A percentile compares a stretch with the other conserved stretches of the same genome.
Conservation (phyloP, 2,888 invertebrate species). For the Cybosia mesomella region DNA sequence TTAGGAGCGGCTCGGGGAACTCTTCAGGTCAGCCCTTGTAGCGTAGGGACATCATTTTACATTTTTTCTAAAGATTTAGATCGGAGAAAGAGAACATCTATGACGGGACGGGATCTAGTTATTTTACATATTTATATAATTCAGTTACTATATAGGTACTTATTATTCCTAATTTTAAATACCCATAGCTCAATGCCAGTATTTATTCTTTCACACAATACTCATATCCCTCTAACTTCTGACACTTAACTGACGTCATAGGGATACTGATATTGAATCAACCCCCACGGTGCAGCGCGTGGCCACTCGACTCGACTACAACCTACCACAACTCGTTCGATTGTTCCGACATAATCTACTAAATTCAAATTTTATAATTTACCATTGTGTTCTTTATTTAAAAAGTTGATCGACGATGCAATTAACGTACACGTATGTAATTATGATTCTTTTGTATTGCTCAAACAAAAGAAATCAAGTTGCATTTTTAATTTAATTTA, state of each 20-base stretch:
- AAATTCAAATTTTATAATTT: constrained; percentile 71
- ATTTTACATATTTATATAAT: too few relatives aligned
- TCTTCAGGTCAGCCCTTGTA: too few relatives aligned
- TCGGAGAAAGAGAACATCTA: too few relatives aligned
- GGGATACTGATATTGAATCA: constrained; percentile 52
- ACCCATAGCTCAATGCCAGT: not conserved
- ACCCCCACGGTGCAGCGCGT: constrained; percentile 67
- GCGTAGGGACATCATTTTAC: too few relatives aligned
- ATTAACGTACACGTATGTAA: constrained; percentile 58
- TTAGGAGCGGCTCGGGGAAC: too few relatives aligned
- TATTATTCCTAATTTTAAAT: not conserved
- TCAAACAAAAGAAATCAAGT: constrained; percentile 35
- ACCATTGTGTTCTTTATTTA: constrained; percentile 62
- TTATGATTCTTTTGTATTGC: constrained; percentile 48
- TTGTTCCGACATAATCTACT: constrained; percentile 75
- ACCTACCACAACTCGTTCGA: too few relatives aligned
- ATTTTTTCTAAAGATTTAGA: too few relatives aligned
- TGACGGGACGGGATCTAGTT: too few relatives aligned
- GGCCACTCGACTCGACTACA: constrained; percentile 68
- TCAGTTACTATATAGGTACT: too few relatives aligned
- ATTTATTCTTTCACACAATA: constrained; percentile 43
- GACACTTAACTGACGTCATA: constrained; percentile 46
- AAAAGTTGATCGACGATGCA: constrained; percentile 63
- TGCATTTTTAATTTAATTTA: constrained; percentile 11
- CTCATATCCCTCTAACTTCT: constrained; percentile 37